Evolutionary conservation across 2,113 vertebrate genomes (phyloP).

Genomic region (Dasyprocta punctata): DNA sequence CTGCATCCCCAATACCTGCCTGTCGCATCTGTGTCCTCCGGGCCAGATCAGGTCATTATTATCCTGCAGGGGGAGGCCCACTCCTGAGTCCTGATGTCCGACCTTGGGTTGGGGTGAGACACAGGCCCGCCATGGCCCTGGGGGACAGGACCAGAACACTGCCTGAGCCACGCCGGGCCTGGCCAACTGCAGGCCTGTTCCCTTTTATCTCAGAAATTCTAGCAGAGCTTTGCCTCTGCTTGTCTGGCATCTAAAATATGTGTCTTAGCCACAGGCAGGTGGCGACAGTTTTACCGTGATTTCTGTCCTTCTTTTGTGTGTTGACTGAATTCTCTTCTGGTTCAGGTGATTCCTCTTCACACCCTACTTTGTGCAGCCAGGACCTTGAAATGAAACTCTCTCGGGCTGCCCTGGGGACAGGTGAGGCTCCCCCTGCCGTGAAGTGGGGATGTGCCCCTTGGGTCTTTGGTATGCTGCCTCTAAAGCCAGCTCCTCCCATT

Average conservation of each 20-base stretch:
- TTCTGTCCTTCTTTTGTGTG: not conserved
- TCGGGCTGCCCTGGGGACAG: constrained; percentile 66
- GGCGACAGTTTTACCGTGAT: not conserved
- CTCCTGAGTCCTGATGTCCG: not conserved
- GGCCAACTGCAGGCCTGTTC: no score
- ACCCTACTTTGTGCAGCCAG: constrained; percentile 62
- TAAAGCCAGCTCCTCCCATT: no score
- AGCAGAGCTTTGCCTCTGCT: accelerated
- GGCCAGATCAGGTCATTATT: accelerated
- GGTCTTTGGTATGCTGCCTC: not conserved
- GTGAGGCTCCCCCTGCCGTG: constrained; percentile 63
- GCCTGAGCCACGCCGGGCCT: accelerated
- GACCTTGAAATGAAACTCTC: constrained; percentile 73
- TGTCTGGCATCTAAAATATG: not conserved
- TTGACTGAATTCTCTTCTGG: constrained; percentile 17
- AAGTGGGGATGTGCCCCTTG: accelerated
- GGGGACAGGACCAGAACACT: not conserved
- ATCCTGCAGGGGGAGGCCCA: accelerated
- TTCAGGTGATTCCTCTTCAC: constrained; percentile 78
- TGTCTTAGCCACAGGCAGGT: not conserved
- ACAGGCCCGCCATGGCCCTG: accelerated
- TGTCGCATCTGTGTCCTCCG: not conserved
- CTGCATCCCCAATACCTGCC: not conserved
- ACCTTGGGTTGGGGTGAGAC: not conserved
- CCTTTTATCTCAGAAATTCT: not conserved